Conservation (phyloP, 2,888 invertebrate genomes). For the Scaptomyza cyrtandrae region DNA sequence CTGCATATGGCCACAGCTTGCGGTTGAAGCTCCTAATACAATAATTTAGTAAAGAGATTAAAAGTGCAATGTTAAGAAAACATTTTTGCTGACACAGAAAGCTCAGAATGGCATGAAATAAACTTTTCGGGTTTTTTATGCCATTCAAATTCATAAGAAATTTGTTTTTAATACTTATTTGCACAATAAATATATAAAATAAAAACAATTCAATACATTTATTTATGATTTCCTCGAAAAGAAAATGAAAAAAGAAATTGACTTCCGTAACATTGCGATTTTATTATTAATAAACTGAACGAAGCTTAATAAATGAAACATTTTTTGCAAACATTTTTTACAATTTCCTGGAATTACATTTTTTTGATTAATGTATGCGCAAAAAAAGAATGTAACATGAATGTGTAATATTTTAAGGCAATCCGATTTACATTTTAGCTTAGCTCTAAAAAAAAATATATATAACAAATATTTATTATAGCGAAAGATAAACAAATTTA, state of each 20-base stretch:
- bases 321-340: neutral
- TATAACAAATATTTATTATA: neutral
- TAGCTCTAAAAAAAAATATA: neutral
- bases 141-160: too few relatives aligned
- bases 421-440: neutral
- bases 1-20: slow-evolving; percentile 42
- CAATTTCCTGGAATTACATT: neutral
- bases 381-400: too few relatives aligned
- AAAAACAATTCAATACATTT: neutral
- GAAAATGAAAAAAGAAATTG: neutral
- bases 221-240: neutral
- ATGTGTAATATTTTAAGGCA: too few relatives aligned
- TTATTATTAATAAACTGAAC: neutral
- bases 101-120: neutral
- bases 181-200: neutral
- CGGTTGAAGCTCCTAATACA: slow-evolving; percentile 28
- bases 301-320: neutral
- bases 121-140: neutral
- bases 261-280: neutral
- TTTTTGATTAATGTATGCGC: neutral
- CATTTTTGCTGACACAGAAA: slow-evolving; percentile 5
- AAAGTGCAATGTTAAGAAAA: slow-evolving; percentile 5
- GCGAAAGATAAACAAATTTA: slow-evolving; percentile 1
- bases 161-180: too few relatives aligned
- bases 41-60: slow-evolving; percentile 24